Evolutionary conservation across 2,797 vertebrate species (phyloP), one percentile per base, ranked within the genome.

Genomic region (Sylvia borin): DNA sequence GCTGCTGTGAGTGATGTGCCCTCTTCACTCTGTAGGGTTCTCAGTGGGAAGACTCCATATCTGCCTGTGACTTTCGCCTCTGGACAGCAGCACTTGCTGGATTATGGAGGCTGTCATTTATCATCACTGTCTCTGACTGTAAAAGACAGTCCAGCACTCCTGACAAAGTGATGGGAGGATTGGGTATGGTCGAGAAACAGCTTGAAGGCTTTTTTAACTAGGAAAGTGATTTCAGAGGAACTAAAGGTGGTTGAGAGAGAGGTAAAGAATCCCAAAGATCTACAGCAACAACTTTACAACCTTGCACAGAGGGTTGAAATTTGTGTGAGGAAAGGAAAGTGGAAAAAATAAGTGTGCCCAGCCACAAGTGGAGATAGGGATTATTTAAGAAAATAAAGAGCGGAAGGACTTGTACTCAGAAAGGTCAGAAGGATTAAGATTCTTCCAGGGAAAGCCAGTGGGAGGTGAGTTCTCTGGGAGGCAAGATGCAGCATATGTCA

Each of bases 81-180:
- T 93, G 83, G 87, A 88, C 60, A 86, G 71, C 79, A 76, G 91
- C 74, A 61, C 74, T 96, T 91, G 90, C 77, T 85, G 88, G 90
- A 88, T 96, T 96, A 91, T 79, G 94, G 95, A 88, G 80, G 45
- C 94, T 95, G 92, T 95, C 94, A 77, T 90, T 94, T 92, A 57
- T 95, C 77, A 86, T 95, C 74, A 68, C 85, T 31, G 45, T 90
- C 55, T 93, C 77, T n/a, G 53, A 71, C 90, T 90, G 93, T 70
- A 92, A 93, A 92, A 95, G 96, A 73, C 91, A 81, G 77, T 78
- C 79, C 73, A 29, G 61, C 0, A 0, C 80, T 87, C 64, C 81
- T 65, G 79, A 91, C 75, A 88, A 80, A 91, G 82, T 2, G 11
- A 50, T 2, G 2, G 71, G 85, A 92, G 70, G 53, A 65, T 36